Conservation (phyloP, 2,888 invertebrate species). For the Sminthurides aquaticus region DNA sequence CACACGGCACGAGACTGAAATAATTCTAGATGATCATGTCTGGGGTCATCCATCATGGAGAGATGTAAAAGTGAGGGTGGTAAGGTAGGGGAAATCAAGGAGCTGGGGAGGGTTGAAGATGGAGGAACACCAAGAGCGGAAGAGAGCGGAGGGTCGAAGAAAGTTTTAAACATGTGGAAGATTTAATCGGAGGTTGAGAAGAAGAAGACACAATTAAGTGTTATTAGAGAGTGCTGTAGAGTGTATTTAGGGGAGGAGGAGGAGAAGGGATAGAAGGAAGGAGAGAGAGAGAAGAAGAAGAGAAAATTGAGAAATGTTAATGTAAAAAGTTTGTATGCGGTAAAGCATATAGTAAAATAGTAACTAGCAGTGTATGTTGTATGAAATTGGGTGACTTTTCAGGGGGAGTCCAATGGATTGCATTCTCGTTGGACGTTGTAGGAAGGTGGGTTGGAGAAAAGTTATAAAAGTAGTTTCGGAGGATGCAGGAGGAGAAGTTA, state of each 20-base stretch:
- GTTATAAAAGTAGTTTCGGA: too few species aligned
- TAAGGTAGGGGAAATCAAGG: not conserved
- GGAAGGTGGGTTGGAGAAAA: not conserved
- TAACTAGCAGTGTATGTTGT: too few species aligned
- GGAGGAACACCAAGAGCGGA: not conserved
- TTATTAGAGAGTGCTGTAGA: not conserved
- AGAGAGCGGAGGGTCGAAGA: not conserved
- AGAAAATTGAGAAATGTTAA: not conserved
- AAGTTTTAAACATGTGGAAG: not conserved
- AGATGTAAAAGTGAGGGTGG: not conserved
- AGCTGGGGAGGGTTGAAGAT: not conserved
- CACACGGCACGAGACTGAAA: not conserved
- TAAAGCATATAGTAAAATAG: too few species aligned
- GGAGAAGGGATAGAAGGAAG: not conserved
- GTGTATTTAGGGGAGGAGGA: not conserved
- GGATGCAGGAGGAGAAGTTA: too few species aligned
- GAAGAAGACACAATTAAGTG: not conserved
- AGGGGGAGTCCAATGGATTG: too few species aligned
- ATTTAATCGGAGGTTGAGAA: not conserved
- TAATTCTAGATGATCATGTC: not conserved
- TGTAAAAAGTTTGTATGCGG: not conserved
- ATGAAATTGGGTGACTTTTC: not conserved
- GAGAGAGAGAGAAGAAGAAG: constrained; percentile 2
- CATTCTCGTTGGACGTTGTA: too few species aligned
- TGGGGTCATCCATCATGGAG: not conserved